Base-by-base conservation (phyloP, 2,888 invertebrate genomes). In the Parochlus steinenii region DNA sequence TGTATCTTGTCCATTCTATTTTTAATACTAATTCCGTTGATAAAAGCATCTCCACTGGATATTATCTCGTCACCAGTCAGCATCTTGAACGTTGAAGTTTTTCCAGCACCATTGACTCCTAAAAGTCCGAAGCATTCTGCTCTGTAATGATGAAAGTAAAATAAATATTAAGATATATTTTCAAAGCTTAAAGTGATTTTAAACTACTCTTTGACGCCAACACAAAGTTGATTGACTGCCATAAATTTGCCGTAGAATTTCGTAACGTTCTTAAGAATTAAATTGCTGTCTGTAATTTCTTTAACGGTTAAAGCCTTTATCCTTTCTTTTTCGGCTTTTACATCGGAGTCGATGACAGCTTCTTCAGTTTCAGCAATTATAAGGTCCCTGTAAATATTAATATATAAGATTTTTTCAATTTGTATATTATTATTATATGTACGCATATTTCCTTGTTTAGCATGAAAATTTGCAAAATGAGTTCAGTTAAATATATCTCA, bases 31-130 rank as follows among this genome's bases (percentile, higher is more conserved):
- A 63, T 48, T 6, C 71, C 69, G 42, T 67, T 62, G 8, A 85
- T 67, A 55, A 63, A 78, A 1, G 75, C 80, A 32, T 74, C 67
- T 0, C 85, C 85, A 35, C 63, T 64, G 0, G 75, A 69, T 8
- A 81, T 69, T 5, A 58, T 55, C 47, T 75, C 76, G 49, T 85
- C 86, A 0, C 89, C 87, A 32, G 87, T 87, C 47, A 89, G 61
- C 79, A 87, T 85, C 59, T 81, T 81, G 53, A 92, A 92, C 0
- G 89, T 87, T 2, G 77, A 74, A 0, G 83, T 85, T 55, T 86
- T 87, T 1, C 86, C 86, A 3, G 86, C 85, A 7, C 87, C 86
- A 52, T 87, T 86, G 1, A 83, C 74, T 1, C 81, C 79, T 26
- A 80, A 56, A 16, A 80, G 55, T 7, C 80, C 80, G 46, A 80